Percentiles rank a stretch among this genome's conserved stretches.
phyloP scores from a whole-genome alignment of 2,888 invertebrate species.

The Dendrolimus houi region DNA sequence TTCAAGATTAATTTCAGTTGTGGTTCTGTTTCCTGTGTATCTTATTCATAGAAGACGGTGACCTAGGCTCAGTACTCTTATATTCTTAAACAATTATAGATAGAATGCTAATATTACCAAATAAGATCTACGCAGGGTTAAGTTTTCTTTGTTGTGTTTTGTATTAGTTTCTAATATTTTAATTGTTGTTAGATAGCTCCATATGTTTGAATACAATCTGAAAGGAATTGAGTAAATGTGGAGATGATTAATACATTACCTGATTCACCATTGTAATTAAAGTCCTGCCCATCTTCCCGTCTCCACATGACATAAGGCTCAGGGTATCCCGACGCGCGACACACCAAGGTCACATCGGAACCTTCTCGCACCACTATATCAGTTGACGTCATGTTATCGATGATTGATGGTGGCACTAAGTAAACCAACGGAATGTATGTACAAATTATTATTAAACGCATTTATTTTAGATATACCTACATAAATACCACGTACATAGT shows the following conservation, averaged over 20 bases:
- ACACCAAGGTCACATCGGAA: constrained; percentile 90
- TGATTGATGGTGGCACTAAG: constrained; percentile 93
- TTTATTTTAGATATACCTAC: not conserved
- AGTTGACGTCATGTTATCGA: constrained; percentile 92
- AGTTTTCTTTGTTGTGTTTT: too few relatives aligned
- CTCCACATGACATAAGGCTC: constrained; percentile 96
- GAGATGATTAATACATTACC: constrained; percentile 64
- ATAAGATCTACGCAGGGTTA: too few relatives aligned
- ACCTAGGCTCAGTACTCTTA: too few relatives aligned
- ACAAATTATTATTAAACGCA: constrained; percentile 10
- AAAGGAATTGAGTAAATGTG: too few relatives aligned
- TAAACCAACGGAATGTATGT: constrained; percentile 18
- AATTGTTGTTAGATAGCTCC: too few relatives aligned
- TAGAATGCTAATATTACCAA: too few relatives aligned
- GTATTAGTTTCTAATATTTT: too few relatives aligned
- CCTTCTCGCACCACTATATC: constrained; percentile 95
- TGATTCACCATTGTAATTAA: constrained; percentile 90
- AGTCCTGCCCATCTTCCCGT: constrained; percentile 91
- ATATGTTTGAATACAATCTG: too few relatives aligned
- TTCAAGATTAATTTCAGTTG: too few relatives aligned
- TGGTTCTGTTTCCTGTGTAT: too few relatives aligned
- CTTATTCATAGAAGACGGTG: too few relatives aligned
- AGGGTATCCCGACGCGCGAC: constrained; percentile 92
- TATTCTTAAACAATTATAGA: too few relatives aligned
- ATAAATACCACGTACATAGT: not conserved